A percentile compares a stretch with the other conserved stretches of the same genome.
Evolutionary conservation across 2,113 vertebrate genomes (phyloP).

Genomic region (Oriolus oriolus): DNA sequence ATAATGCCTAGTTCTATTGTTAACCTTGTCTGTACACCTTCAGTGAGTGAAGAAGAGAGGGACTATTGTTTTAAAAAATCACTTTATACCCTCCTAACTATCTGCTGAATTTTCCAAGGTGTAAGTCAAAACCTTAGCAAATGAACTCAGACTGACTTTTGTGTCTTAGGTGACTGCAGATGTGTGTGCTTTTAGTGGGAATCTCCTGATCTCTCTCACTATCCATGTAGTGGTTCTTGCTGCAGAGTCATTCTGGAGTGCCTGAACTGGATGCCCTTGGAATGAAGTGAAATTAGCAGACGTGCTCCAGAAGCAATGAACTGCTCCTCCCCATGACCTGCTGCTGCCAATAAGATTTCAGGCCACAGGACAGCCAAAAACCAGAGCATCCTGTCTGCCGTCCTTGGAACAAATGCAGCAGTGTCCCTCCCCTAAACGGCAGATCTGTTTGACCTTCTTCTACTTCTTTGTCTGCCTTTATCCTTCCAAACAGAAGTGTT

Average conservation of each 20-base stretch:
- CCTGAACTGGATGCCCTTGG: background rate
- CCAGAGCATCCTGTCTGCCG: rapidly evolving
- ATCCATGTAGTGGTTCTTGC: background rate
- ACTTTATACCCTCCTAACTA: background rate
- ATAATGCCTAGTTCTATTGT: background rate
- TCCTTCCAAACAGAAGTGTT: background rate
- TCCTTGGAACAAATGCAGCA: background rate
- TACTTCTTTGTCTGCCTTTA: background rate
- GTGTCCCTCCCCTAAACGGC: background rate
- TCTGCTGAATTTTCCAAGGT: background rate
- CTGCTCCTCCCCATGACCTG: background rate
- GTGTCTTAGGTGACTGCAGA: background rate
- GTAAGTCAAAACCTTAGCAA: background rate
- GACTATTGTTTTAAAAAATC: background rate
- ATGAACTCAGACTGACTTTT: background rate
- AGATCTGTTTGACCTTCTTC: background rate
- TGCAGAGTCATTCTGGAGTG: background rate
- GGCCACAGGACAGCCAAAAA: background rate
- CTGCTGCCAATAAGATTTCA: background rate
- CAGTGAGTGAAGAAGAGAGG: background rate
- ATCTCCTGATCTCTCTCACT: background rate
- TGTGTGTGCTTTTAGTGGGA: background rate
- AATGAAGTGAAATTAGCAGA: background rate
- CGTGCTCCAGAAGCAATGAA: background rate
- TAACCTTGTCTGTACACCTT: background rate